Percentiles rank a stretch among this genome's conserved stretches.
phyloP scores from a whole-genome alignment of 2,888 invertebrate genomes.

The Erebia aethiops region DNA sequence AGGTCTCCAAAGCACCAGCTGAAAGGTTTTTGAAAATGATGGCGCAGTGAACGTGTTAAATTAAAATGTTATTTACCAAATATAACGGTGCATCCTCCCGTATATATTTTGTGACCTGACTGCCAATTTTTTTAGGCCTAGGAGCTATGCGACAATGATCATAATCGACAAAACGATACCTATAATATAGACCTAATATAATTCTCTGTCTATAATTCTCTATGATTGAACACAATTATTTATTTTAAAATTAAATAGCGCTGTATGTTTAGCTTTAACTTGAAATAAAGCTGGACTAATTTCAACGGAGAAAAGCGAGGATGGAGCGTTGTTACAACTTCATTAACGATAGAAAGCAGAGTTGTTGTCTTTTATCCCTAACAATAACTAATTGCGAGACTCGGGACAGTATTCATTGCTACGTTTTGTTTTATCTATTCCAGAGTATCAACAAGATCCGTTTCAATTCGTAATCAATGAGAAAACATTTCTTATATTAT shows the following conservation, averaged over 20 bases:
- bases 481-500: not conserved
- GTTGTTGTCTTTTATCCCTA: slow-evolving; percentile 34
- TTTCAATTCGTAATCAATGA: not conserved
- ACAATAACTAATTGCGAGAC: slow-evolving; percentile 36
- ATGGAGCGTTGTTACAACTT: slow-evolving; percentile 27
- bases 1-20: too few relatives aligned
- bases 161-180: too few relatives aligned
- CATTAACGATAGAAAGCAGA: slow-evolving; percentile 33
- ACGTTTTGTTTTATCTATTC: slow-evolving; percentile 26
- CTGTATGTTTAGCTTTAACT: slow-evolving; percentile 10
- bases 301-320: slow-evolving; percentile 29
- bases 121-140: too few relatives aligned
- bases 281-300: slow-evolving; percentile 25
- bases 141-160: too few relatives aligned
- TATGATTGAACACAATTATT: not conserved
- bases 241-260: not conserved
- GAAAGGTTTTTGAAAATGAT: too few relatives aligned
- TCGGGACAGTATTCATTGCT: slow-evolving; percentile 29
- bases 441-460: slow-evolving; percentile 23
- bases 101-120: too few relatives aligned
- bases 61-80: too few relatives aligned
- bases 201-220: too few relatives aligned
- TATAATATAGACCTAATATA: too few relatives aligned
- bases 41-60: too few relatives aligned
- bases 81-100: too few relatives aligned